phyloP scores from a whole-genome alignment of 1,140 invertebrate species.

The Drosophila chauvacae region DNA sequence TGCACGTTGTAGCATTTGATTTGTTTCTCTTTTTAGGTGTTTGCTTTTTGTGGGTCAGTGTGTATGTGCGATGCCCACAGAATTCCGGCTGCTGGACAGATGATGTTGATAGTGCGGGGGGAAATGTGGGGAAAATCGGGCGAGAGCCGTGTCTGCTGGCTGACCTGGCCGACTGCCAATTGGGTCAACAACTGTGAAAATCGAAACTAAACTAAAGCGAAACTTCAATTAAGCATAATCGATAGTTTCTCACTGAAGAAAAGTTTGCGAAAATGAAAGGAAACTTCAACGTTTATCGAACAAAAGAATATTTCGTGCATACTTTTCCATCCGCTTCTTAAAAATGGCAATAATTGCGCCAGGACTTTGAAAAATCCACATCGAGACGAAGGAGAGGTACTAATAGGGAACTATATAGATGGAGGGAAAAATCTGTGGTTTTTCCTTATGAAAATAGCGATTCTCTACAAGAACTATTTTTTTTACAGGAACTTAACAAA shows the following conservation, averaged over 20 bases:
- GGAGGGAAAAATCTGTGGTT: neutral
- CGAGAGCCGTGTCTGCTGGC: conserved; percentile 44
- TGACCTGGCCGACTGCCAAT: conserved; percentile 72
- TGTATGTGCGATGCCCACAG: conserved; percentile 5
- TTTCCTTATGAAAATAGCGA: neutral
- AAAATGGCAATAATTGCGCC: conserved; percentile 35
- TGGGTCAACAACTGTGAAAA: conserved; percentile 58
- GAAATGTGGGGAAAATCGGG: neutral
- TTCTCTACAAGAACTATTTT: neutral
- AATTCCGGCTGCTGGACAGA: conserved; percentile 27
- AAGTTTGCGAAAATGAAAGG: conserved; percentile 40
- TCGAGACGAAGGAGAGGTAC: neutral
- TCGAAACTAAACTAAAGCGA: conserved; percentile 29
- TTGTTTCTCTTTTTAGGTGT: conserved; percentile 30
- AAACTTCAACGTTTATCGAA: conserved; percentile 39
- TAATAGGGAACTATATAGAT: conserved; percentile 1
- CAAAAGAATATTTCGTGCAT: conserved; percentile 26
- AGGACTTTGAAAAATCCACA: conserved; percentile 8
- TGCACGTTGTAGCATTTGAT: conserved; percentile 40
- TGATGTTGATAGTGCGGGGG: neutral
- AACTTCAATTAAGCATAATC: conserved; percentile 52
- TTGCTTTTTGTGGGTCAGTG: conserved; percentile 28
- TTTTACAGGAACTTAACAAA: neutral
- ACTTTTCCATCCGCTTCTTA: conserved; percentile 13
- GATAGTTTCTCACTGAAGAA: conserved; percentile 50